phyloP scores from a whole-genome alignment of 2,113 vertebrate genomes.

The Oophaga pumilio region DNA sequence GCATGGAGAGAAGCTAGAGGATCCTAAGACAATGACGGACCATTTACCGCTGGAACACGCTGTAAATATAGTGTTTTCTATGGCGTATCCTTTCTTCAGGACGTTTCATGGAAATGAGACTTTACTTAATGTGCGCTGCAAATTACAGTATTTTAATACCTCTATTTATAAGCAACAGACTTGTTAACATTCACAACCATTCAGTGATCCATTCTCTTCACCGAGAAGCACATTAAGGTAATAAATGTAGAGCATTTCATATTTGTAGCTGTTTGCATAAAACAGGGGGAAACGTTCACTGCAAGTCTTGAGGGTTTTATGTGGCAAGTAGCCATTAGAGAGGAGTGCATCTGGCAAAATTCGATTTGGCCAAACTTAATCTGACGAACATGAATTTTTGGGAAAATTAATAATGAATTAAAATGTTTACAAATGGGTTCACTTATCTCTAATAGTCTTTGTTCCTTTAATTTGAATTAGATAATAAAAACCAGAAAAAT shows the following conservation, averaged over 20 bases:
- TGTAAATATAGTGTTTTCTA: constrained; percentile 27
- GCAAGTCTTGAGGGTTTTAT: background rate
- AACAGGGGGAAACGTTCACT: background rate
- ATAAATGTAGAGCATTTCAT: constrained; percentile 5
- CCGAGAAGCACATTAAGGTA: background rate
- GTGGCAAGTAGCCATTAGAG: background rate
- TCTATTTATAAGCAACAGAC: constrained; percentile 21
- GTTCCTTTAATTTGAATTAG: too few species aligned
- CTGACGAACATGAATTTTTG: too few species aligned
- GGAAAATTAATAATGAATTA: too few species aligned
- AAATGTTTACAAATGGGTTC: too few species aligned
- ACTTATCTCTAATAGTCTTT: too few species aligned
- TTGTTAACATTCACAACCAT: constrained; percentile 8
- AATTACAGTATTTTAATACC: constrained; percentile 35
- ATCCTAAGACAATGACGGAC: constrained; percentile 13
- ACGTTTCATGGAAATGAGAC: constrained; percentile 23
- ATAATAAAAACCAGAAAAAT: too few species aligned
- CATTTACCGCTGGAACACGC: constrained; percentile 11
- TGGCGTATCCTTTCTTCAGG: background rate
- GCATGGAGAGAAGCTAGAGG: background rate
- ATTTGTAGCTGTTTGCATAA: background rate
- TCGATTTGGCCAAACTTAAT: too few species aligned
- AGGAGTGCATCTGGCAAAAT: too few species aligned
- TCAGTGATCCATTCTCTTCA: background rate
- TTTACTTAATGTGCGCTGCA: background rate